Evolutionary conservation across 2,888 invertebrate species (phyloP), one percentile per base, ranked within the genome.

Genomic region (Eucera pruinosa): DNA sequence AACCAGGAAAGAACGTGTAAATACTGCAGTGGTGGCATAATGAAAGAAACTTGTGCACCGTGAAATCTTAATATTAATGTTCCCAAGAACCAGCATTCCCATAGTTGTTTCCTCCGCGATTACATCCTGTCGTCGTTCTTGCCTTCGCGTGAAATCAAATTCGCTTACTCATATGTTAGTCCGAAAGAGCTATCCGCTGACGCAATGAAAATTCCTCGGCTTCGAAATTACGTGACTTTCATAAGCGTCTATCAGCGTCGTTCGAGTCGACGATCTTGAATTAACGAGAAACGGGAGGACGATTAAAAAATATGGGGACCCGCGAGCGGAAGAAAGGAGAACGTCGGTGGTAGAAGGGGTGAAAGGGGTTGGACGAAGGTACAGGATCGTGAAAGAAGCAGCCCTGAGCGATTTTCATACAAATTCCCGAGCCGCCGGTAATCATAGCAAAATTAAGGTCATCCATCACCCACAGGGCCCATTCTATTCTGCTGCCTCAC

Each of bases 371-470:
- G 36, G 54, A 43, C 47, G 78, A 55, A 27, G 75, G 73, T 57
- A 70, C 69, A 61, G 72, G 69, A 80, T 81, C 73, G 54, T 80
- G 82, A 83, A 83, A 86, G 82, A 86, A 85, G 61, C 78, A 67
- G 79, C 83, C 78, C 74, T 74, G 82, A 85, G 87, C 81, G 85
- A 88, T 89, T 89, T 87, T 89, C 88, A 88, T 88, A 86, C 81
- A 85, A 89, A 89, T 89, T 89, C 88, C 85, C 82, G 80, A 81
- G 83, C 81, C 78, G 82, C 84, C 85, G 86, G 88, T 89, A 88
- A 89, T 89, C 89, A 88, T 84, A 81, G 86, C 79, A 83, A 89
- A 89, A 89, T 89, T 89, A 89, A 89, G 89, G 87, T 86, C 86
- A 89, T 89, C 89, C 87, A 89, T 89, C 89, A 89, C 84, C 84